Base-by-base conservation (phyloP, 2,888 invertebrate species). In the Rosalia funebris region DNA sequence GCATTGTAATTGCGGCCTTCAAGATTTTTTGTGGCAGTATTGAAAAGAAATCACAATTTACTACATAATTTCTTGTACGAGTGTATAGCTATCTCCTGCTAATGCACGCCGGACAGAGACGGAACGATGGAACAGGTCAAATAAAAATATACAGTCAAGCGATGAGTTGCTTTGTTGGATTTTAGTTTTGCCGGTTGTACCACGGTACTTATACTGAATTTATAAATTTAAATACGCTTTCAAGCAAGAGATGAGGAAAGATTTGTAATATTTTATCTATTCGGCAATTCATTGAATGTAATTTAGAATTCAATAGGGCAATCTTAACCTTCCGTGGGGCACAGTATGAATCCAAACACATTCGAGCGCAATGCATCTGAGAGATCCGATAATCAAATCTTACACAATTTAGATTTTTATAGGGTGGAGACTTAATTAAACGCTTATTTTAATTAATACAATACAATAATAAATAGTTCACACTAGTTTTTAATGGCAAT, bases 1-100 rank as follows among this genome's bases (percentile, higher is more conserved):
- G 63, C 54, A 60, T 63, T 60, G 63, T 60, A 60, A 60, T 60
- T 55, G 56, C 60, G 63, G 57, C 63, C 63, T 63, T 63, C 56
- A 47, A 48, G 25, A 15, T 54, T 57, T 57, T 63, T 63, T 52
- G 58, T 58, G 41, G 19, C 41, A 50, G 46, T 63, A 60, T 63
- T 60, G 57, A 63, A 57, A 54, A 63, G 60, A 60, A 52, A 56
- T 60, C 60, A 53, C 63, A 53, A 56, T 60, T 60, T 53, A 32
- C 53, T 42, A 53, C 42, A 42, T 60, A 63, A 46, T 37, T 59
- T 46, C 41, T 52, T 60, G 46, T 41, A 59, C 59, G 53, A 12
- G 44, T 37, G 32, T 53, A 16, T 37, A n/a, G 15, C 46, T 31
- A 9, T 53, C 53, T 11, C 37, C 17, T 14, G 31, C 41, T 17